phyloP scores from a whole-genome alignment of 1,140 invertebrate species.

The Drosophila varians region DNA sequence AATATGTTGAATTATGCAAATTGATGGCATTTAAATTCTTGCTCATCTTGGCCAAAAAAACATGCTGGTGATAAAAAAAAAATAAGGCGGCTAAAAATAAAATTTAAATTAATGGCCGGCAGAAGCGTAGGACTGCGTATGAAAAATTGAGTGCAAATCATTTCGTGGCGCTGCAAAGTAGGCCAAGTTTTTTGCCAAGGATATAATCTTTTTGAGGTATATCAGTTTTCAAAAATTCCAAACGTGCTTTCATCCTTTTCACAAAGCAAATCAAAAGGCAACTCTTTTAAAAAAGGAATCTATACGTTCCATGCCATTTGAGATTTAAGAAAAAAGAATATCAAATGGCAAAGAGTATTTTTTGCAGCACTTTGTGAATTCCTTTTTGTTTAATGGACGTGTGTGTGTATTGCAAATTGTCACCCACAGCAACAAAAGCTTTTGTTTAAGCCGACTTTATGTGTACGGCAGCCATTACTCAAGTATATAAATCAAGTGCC shows the following conservation, averaged over 20 bases:
- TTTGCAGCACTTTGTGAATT: conserved; percentile 3
- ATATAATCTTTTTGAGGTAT: not conserved
- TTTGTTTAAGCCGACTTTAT: conserved; percentile 34
- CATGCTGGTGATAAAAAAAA: not conserved
- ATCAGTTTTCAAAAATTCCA: not conserved
- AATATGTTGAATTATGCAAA: conserved; percentile 45
- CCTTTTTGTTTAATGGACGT: conserved; percentile 13
- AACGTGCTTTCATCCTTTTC: conserved; percentile 3
- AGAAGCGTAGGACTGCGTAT: conserved; percentile 9
- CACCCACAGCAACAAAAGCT: conserved; percentile 30
- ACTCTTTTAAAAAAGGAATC: not conserved
- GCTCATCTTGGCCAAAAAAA: conserved; percentile 11
- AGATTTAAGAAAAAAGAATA: not conserved
- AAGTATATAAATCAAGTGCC: conserved; percentile 64
- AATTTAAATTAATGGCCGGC: conserved; percentile 59
- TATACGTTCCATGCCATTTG: not conserved
- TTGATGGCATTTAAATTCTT: conserved; percentile 27
- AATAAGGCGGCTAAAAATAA: conserved; percentile 25
- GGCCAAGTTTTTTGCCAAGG: not conserved
- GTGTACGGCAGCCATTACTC: conserved; percentile 54
- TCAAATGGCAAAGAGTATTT: not conserved
- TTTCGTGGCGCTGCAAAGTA: conserved; percentile 15
- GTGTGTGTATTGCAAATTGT: conserved; percentile 37
- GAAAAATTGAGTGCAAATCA: conserved; percentile 38
- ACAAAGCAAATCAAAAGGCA: not conserved